Conservation (phyloP, 2,113 vertebrate species). For the Protomyctophum bolini region DNA sequence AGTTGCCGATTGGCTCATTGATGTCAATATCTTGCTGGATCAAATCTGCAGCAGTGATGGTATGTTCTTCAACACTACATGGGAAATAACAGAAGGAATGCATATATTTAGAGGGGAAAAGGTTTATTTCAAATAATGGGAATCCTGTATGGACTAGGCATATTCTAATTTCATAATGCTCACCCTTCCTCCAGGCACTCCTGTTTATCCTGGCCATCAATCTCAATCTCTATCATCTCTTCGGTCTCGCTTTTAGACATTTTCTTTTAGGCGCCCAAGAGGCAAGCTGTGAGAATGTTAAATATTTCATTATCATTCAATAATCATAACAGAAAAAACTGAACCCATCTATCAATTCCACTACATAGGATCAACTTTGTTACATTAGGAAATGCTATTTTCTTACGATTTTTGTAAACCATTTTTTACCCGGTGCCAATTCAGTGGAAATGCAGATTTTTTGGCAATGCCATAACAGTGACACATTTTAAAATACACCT, state of each 20-base stretch:
- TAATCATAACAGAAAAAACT: too few relatives aligned
- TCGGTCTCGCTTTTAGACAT: slow-evolving; percentile 98
- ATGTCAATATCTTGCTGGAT: slow-evolving; percentile 98
- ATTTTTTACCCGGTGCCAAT: too few relatives aligned
- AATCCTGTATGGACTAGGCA: not conserved
- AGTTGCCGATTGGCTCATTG: slow-evolving; percentile 95
- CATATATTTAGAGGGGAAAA: not conserved
- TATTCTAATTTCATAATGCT: slow-evolving; percentile 15
- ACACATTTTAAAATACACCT: too few relatives aligned
- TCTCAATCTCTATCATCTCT: slow-evolving; percentile 98
- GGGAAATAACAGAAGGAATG: slow-evolving; percentile 7
- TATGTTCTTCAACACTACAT: slow-evolving; percentile 91
- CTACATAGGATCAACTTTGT: too few relatives aligned
- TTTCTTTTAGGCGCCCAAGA: slow-evolving; percentile 46
- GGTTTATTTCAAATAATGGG: not conserved
- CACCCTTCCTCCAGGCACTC: slow-evolving; percentile 97
- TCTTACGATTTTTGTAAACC: too few relatives aligned
- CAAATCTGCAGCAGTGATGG: slow-evolving; percentile 91
- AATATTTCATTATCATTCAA: not conserved
- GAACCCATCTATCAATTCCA: too few relatives aligned
- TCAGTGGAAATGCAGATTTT: too few relatives aligned
- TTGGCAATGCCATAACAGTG: too few relatives aligned
- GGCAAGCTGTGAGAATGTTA: slow-evolving; percentile 13
- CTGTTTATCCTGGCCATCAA: slow-evolving; percentile 94
- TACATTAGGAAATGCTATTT: too few relatives aligned